A percentile compares a stretch with the other conserved stretches of the same genome.
phyloP scores from a whole-genome alignment of 64 coral and sea anemone genomes.

The Trachythela sp. region DNA sequence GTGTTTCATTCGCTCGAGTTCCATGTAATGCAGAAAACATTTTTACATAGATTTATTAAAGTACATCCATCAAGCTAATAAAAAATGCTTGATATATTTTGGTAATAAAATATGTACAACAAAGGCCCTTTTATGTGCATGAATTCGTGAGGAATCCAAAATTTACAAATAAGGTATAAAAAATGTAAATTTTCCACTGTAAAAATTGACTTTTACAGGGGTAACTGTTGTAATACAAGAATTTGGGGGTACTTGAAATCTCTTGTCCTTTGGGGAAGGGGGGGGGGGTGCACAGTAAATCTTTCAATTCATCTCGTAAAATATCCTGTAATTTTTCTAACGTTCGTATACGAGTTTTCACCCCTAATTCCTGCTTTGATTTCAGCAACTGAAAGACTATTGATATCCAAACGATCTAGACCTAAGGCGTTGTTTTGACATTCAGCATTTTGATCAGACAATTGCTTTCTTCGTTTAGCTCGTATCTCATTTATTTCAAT shows the following conservation, averaged over 20 bases:
- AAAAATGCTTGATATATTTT: not conserved
- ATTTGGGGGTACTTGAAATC: not conserved
- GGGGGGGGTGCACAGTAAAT: too few relatives aligned
- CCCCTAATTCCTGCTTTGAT: constrained; percentile 12
- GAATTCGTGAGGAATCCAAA: too few relatives aligned
- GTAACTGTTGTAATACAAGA: too few relatives aligned
- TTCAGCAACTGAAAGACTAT: not conserved
- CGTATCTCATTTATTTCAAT: not conserved
- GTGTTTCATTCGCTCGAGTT: not conserved
- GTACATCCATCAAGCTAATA: not conserved
- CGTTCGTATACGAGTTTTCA: not conserved
- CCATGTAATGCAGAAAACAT: not conserved
- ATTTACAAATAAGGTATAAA: too few relatives aligned
- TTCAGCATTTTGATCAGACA: not conserved
- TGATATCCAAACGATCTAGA: not conserved
- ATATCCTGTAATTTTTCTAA: constrained; percentile 6
- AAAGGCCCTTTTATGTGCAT: too few relatives aligned
- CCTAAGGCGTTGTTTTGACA: not conserved
- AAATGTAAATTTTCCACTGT: too few relatives aligned
- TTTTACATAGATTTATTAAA: not conserved
- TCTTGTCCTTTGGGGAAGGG: not conserved
- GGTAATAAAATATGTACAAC: too few relatives aligned
- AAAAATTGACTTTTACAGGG: too few relatives aligned
- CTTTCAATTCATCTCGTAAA: not conserved
- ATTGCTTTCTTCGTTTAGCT: not conserved